Percentiles rank a stretch among this genome's conserved stretches.
These are phyloP conservation scores for Xiphophorus birchmanni DNA, from an alignment of 2,797 vertebrate species.

Conservation along the genomic window DNA sequence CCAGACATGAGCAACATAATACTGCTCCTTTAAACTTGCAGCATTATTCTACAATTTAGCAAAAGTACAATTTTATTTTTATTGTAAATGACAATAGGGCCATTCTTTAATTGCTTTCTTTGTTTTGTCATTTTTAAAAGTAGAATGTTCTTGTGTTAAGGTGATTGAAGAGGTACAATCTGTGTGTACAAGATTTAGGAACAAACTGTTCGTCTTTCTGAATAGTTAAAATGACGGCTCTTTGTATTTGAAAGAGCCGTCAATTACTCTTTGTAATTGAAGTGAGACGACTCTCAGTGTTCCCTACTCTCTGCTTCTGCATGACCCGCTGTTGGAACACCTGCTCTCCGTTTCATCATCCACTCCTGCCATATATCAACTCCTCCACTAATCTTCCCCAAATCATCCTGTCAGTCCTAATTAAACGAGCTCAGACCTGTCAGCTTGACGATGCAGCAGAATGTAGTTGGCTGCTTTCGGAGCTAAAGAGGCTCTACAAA, in stretches of 20 bases:
- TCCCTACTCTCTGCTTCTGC: background rate
- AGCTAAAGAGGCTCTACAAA: background rate
- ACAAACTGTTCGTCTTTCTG: background rate
- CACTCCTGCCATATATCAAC: constrained; percentile 3
- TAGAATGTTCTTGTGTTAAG: background rate
- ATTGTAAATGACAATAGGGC: background rate
- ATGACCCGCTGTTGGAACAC: background rate
- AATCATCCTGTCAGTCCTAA: constrained; percentile 6
- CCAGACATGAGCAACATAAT: too few relatives aligned
- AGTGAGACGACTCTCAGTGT: background rate
- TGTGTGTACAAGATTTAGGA: background rate
- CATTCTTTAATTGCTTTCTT: background rate
- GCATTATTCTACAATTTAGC: background rate
- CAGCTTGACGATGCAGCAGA: background rate
- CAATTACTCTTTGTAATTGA: background rate
- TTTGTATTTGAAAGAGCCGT: too few relatives aligned
- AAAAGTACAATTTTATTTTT: background rate
- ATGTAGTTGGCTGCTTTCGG: background rate
- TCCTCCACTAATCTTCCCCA: background rate
- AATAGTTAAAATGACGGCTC: background rate
- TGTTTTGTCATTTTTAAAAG: background rate
- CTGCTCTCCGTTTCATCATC: constrained; percentile 11
- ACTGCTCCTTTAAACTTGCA: background rate
- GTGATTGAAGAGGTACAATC: background rate
- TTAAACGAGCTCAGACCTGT: background rate